Base-by-base conservation (phyloP, 2,797 vertebrate genomes). In the Danio albolineatus region DNA sequence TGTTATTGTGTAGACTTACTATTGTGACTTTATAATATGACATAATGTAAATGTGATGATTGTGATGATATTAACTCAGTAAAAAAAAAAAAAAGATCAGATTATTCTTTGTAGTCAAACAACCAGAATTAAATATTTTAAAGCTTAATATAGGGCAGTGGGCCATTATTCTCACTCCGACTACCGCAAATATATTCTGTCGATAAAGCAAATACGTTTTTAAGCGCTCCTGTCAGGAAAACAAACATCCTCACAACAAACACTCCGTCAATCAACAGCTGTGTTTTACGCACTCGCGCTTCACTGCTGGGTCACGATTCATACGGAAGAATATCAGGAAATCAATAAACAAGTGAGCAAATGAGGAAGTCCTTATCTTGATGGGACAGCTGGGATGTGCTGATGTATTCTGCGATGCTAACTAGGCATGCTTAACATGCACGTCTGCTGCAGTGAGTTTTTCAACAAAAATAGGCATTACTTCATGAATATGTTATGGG, bases 331-430 rank as follows among this genome's bases (percentile, higher is more conserved):
- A 79, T 54, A 54, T 62, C 69, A 79, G 69, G 69, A 79, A 79
- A 79, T 72, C 69, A 62, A 72, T 64, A 79, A 64, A 79, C 77
- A 73, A 72, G 77, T 64, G 69, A 79, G 69, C 59, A 79, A 79
- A 79, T 79, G 57, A 79, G 77, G 69, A 79, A 79, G 67, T 72
- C 77, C 69, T 79, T 79, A 72, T 79, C 77, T 72, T 62, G 69
- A 79, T 79, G 77, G 77, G 67, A 79, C 77, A 79, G 77, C 69
- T 79, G 77, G 67, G 46, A 56, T 64, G 76, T 70, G 56, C 57
- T 79, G 67, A 79, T 64, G 59, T 14, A 72, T 79, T 64, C 57
- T 64, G 57, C 48, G 48, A 48, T 53, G 48, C 51, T 57, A 79
- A 72, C 66, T 53, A 71, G 17, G 13, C 64, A 70, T 59, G 54